Percentiles rank a stretch among this genome's conserved stretches.
These are phyloP conservation scores for Peromyscus eremicus DNA, from an alignment of 2,797 vertebrate genomes.

Conservation along the genomic window DNA sequence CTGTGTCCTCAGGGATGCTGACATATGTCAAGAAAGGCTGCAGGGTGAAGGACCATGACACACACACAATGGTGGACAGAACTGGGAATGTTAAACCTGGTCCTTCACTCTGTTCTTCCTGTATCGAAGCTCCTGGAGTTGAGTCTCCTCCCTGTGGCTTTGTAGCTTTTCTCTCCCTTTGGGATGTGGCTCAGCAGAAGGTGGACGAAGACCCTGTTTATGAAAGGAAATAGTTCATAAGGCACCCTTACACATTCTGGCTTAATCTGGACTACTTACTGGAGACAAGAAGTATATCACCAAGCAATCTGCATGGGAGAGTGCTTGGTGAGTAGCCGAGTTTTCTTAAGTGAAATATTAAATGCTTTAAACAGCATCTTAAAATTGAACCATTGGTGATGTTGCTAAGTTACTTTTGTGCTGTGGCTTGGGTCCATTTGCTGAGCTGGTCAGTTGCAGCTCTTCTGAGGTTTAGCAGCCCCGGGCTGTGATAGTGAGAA, in stretches of 20 bases:
- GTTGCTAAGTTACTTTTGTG: constrained; percentile 5
- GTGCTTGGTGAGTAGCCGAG: neutral
- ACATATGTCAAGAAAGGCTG: neutral
- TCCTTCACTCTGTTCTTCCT: constrained; percentile 86
- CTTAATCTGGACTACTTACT: neutral
- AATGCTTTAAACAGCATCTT: constrained; percentile 44
- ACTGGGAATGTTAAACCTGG: constrained; percentile 78
- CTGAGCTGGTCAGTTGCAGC: neutral
- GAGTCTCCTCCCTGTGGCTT: constrained; percentile 70
- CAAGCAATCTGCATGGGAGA: neutral
- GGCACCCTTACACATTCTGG: constrained; percentile 19
- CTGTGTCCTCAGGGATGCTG: neutral
- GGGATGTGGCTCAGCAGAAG: constrained; percentile 88
- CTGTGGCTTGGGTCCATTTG: constrained; percentile 24
- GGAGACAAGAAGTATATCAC: constrained; percentile 46
- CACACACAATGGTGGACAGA: neutral
- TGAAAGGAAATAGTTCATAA: constrained; percentile 62
- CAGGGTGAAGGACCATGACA: neutral
- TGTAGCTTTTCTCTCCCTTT: constrained; percentile 74
- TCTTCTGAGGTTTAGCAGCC: neutral
- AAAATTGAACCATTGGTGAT: neutral
- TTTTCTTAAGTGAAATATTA: constrained; percentile 53
- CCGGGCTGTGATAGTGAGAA: neutral
- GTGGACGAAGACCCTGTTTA: constrained; percentile 93
- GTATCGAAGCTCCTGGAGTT: constrained; percentile 69